phyloP scores from a whole-genome alignment of 2,888 invertebrate species.

The Stenichneumon culpator region DNA sequence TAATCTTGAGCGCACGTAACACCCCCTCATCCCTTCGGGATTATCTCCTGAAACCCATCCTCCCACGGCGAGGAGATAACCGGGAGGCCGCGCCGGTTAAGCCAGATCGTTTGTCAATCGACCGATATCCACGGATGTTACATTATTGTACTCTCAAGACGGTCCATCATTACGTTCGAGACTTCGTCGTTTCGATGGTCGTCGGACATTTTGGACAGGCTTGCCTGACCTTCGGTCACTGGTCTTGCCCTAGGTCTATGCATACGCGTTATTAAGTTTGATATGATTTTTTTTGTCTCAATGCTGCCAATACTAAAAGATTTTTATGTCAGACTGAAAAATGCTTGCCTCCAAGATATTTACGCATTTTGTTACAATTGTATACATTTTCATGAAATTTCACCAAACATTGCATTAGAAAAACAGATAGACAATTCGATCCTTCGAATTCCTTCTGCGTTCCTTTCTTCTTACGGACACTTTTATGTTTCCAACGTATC shows the following conservation, averaged over 20 bases:
- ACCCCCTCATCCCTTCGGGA: constrained; percentile 75
- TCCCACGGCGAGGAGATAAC: constrained; percentile 74
- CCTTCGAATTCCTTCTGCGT: not conserved
- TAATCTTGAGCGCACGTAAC: constrained; percentile 67
- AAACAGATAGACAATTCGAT: not conserved
- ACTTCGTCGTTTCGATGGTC: not conserved
- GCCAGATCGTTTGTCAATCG: constrained; percentile 78
- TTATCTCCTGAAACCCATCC: constrained; percentile 79
- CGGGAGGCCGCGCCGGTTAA: constrained; percentile 73
- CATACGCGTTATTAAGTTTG: too few species aligned
- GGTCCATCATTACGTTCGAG: not conserved
- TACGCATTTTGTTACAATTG: too few species aligned
- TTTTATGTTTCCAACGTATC: not conserved
- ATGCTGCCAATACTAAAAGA: too few species aligned
- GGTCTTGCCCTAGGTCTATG: too few species aligned
- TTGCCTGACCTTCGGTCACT: too few species aligned
- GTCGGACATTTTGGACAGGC: not conserved
- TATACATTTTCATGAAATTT: too few species aligned
- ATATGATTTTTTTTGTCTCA: too few species aligned
- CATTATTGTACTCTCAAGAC: constrained; percentile 38
- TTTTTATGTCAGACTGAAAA: too few species aligned
- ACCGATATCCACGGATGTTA: constrained; percentile 29
- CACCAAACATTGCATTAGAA: too few species aligned
- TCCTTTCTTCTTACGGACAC: not conserved
- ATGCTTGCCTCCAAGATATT: too few species aligned